Evolutionary conservation across 2,797 vertebrate genomes (phyloP).

Genomic region (Pseudochirops corinnae): DNA sequence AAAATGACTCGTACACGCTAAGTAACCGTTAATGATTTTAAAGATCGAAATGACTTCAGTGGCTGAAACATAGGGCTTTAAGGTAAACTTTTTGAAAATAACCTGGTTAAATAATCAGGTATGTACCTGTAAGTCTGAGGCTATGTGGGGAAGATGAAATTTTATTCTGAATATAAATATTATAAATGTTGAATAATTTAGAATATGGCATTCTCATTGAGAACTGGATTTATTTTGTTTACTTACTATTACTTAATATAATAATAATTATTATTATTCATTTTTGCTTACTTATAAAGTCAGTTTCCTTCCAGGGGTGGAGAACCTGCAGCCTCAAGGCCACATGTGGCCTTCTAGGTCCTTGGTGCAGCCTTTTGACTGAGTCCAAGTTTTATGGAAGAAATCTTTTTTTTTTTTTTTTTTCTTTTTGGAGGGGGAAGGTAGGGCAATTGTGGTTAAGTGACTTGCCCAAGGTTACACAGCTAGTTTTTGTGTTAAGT

Average conservation of each 20-base stretch:
- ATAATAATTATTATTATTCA: too few species aligned
- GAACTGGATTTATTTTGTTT: neutral
- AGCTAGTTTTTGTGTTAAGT: too few species aligned
- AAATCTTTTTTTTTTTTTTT: too few species aligned
- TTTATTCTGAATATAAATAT: neutral
- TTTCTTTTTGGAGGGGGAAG: too few species aligned
- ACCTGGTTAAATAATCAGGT: neutral
- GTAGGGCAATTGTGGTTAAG: too few species aligned
- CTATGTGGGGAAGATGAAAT: neutral
- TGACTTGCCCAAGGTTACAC: too few species aligned
- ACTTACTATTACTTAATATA: too few species aligned
- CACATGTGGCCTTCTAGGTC: too few species aligned
- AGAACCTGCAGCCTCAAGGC: too few species aligned
- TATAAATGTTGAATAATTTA: neutral
- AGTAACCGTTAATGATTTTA: neutral
- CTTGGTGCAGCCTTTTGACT: too few species aligned
- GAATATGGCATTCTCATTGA: neutral
- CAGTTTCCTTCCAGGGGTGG: neutral
- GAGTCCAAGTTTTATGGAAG: too few species aligned
- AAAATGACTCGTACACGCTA: neutral
- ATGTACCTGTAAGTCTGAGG: neutral
- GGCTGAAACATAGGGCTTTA: neutral
- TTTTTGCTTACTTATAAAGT: neutral
- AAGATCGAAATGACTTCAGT: slow-evolving; percentile 17
- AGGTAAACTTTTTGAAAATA: slow-evolving; percentile 17